A percentile compares a stretch with the other conserved stretches of the same genome.
Evolutionary conservation across 2,888 invertebrate genomes (phyloP).

Genomic region (Pseudolycoriella hygida): DNA sequence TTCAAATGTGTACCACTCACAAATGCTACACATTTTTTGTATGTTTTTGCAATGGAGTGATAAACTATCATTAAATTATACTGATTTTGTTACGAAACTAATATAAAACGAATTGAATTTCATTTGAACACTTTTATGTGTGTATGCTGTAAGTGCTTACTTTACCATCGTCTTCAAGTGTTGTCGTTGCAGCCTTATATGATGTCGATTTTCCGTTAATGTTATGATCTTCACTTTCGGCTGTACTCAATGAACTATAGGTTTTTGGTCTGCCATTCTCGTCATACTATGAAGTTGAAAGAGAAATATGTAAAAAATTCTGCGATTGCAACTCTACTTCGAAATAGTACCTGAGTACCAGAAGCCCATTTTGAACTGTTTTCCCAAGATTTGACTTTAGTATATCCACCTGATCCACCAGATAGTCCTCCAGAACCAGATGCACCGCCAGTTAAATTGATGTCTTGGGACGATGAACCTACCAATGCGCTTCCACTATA

Average conservation of each 20-base stretch:
- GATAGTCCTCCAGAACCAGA: constrained; percentile 10
- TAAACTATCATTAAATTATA: background rate
- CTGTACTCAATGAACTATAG: constrained; percentile 26
- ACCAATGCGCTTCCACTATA: constrained; percentile 16
- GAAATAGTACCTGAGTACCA: constrained; percentile 25
- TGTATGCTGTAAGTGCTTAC: constrained; percentile 35
- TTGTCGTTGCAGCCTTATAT: constrained; percentile 36
- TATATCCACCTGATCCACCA: constrained; percentile 13
- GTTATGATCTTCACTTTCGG: constrained; percentile 27
- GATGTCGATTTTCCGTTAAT: constrained; percentile 35
- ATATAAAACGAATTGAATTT: background rate
- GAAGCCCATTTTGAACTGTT: constrained; percentile 29
- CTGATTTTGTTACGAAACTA: background rate
- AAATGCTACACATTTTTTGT: no score
- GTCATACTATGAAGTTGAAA: constrained; percentile 17
- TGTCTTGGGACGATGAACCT: constrained; percentile 6
- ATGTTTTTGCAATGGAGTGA: no score
- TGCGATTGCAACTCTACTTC: background rate
- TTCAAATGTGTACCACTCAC: no score
- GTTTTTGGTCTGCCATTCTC: constrained; percentile 23
- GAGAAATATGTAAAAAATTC: constrained; percentile 1
- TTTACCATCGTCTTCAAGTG: constrained; percentile 44
- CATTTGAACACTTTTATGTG: constrained; percentile 12
- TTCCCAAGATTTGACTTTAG: constrained; percentile 26
- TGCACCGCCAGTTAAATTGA: constrained; percentile 3